Evolutionary conservation across 2,888 invertebrate species (phyloP), one percentile per base, ranked within the genome.

Genomic region (Drosophila ezoana): DNA sequence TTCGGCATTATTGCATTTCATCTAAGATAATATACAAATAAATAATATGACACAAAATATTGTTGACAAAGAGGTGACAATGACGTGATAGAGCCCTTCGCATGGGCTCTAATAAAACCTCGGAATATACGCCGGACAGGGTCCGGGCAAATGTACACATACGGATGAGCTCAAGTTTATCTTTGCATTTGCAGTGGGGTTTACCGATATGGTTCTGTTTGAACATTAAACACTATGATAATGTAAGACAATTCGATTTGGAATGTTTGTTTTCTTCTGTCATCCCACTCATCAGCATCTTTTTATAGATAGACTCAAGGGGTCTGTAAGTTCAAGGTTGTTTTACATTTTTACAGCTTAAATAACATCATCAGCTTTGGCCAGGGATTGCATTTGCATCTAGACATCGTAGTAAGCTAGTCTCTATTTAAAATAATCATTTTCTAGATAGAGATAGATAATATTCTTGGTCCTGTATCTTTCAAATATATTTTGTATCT

Each of bases 121-220:
- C 23, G 38, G 40, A 62, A 51, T 62, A 63, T n/a, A 60, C 79
- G 28, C 13, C 70, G 58, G 10, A 58, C 40, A 20, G 23, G 37
- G 49, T 59, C 75, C 54, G 10, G 6, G 51, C 53, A 73, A 78
- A 78, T 69, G 65, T 45, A 28, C 37, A 18, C 54, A 57, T 66
- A 56, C 51, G 16, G 67, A 80, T 78, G 74, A 78, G 62, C 64
- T 77, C 77, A 78, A 45, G 53, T 38, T 33, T 64, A 64, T 63
- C 56, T 72, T 76, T 72, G 59, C 52, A 52, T 62, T 78, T 43
- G 38, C 57, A 72, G 48, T 61, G 57, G 61, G 60, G 11, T 65
- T 72, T 66, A 48, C 72, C 67, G 32, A 66, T 43, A 38, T 60
- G 64, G 33, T 56, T 47, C 47, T 43, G 33, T 49, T 57, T 38